These are phyloP conservation scores for Eristalis pertinax DNA, from an alignment of 2,888 invertebrate genomes.

Conservation along the genomic window DNA sequence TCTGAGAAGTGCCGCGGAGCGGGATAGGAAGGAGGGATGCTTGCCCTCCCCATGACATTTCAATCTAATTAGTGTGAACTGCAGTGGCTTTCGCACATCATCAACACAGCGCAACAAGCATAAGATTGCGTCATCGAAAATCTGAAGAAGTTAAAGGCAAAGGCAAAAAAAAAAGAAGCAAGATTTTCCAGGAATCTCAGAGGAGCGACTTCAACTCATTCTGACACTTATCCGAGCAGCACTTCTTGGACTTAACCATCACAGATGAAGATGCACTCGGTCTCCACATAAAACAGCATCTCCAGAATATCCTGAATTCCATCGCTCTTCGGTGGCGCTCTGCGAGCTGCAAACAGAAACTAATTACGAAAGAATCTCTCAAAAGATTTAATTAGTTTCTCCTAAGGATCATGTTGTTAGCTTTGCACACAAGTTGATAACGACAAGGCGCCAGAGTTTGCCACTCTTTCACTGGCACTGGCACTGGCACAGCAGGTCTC, in stretches of 20 bases:
- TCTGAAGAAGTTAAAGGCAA: neutral
- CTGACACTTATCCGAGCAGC: neutral
- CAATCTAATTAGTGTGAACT: neutral
- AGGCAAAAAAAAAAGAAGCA: neutral
- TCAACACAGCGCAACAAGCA: neutral
- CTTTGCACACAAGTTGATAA: constrained; percentile 69
- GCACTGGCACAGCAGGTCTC: constrained; percentile 5
- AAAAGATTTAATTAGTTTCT: constrained; percentile 73
- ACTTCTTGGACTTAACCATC: neutral
- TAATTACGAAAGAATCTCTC: constrained; percentile 73
- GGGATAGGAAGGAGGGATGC: neutral
- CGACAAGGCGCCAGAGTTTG: constrained; percentile 60
- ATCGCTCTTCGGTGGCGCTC: neutral
- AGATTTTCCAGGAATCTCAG: neutral
- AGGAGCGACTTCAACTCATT: neutral
- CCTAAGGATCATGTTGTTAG: constrained; percentile 71
- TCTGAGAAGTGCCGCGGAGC: too few relatives aligned
- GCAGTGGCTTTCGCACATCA: neutral
- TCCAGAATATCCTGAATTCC: constrained; percentile 19
- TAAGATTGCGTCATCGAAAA: neutral
- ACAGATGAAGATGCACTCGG: neutral
- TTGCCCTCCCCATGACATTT: neutral
- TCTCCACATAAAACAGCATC: neutral
- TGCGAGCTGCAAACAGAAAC: constrained; percentile 62
- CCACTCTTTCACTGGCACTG: constrained; percentile 23